phyloP scores from a whole-genome alignment of 2,888 invertebrate genomes.

The Ophion ellenae region DNA sequence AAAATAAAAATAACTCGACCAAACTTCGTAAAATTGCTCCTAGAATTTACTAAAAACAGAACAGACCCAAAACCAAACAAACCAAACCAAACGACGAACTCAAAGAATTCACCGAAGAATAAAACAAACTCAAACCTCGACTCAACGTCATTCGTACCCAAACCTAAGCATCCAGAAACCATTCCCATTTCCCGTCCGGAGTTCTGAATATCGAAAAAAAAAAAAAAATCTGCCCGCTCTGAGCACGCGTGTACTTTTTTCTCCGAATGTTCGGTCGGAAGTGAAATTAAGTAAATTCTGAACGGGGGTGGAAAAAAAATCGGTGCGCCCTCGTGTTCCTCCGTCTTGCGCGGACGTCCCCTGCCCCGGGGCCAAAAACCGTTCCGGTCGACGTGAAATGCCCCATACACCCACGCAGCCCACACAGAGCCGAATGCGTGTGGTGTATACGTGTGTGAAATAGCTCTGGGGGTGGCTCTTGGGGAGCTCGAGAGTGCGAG shows the following conservation, averaged over 20 bases:
- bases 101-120: no score
- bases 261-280: background rate
- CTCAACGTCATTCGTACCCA: background rate
- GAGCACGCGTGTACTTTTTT: background rate
- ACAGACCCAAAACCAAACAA: no score
- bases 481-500: constrained; percentile 68
- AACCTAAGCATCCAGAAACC: background rate
- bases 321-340: background rate
- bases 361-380: constrained; percentile 3
- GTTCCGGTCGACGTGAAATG: constrained; percentile 33
- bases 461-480: constrained; percentile 66
- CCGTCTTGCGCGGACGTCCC: background rate
- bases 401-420: constrained; percentile 10
- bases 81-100: no score
- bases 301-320: constrained; percentile 23
- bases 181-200: background rate
- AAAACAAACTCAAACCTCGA: background rate
- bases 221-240: background rate
- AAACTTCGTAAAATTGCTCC: no score
- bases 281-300: constrained; percentile 23
- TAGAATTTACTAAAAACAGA: no score
- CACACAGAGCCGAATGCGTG: background rate
- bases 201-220: background rate
- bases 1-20: background rate
- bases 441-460: constrained; percentile 43